Evolutionary conservation across 64 coral and sea anemone species (phyloP).

Genomic region (Pocillopora damicornis): DNA sequence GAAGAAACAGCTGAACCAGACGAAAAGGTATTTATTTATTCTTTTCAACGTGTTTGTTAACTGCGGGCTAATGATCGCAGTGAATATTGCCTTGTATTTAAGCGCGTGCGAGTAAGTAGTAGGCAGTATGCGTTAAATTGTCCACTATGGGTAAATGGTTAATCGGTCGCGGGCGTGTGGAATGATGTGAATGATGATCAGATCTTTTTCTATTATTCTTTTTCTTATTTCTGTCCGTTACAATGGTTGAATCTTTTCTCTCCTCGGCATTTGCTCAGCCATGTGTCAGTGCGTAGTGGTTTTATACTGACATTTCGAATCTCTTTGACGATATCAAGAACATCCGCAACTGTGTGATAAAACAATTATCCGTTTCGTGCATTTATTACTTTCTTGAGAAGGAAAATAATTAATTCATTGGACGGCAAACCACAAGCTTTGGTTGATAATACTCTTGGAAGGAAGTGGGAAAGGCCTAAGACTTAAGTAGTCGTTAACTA

Average conservation of each 20-base stretch:
- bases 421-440: not conserved
- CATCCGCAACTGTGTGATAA: conserved; percentile 22
- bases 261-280: not conserved
- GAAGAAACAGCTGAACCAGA: not conserved
- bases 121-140: not conserved
- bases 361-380: conserved; percentile 15
- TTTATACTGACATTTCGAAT: not conserved
- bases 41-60: not conserved
- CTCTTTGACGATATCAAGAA: conserved; percentile 21
- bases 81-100: not conserved
- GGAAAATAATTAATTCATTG: not conserved
- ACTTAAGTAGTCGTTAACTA: not conserved
- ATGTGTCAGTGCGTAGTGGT: not conserved
- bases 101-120: not conserved
- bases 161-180: not conserved
- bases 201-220: not conserved
- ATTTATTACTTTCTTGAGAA: not conserved
- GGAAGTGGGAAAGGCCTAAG: not conserved
- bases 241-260: not conserved
- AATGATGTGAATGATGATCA: not conserved
- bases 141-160: not conserved
- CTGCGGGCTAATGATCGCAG: not conserved
- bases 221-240: not conserved
- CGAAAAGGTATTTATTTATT: conserved; percentile 34
- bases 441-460: not conserved